Evolutionary conservation across 2,888 invertebrate genomes (phyloP).

Genomic region (Drosophila kambysellisi): DNA sequence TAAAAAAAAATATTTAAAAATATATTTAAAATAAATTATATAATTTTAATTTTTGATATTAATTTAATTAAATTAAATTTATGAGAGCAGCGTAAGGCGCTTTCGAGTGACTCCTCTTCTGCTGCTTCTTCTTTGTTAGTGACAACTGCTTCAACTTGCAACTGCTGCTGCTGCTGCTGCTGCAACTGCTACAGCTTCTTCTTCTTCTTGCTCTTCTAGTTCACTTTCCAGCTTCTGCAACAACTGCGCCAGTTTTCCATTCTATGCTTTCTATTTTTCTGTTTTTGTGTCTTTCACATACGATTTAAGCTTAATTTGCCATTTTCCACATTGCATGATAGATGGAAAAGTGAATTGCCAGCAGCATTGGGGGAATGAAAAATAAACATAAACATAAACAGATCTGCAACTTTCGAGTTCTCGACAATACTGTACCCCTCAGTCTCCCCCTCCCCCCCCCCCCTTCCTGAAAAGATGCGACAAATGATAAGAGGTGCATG

Average conservation of each 20-base stretch:
- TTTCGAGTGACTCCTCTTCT: not conserved
- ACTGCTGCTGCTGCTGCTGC: not conserved
- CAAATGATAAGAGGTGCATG: conserved; percentile 70
- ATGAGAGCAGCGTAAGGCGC: accelerated
- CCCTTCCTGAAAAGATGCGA: conserved; percentile 53
- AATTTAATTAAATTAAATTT: too few species aligned
- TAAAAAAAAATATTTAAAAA: too few species aligned
- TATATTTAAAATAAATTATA: too few species aligned
- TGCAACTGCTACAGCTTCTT: not conserved
- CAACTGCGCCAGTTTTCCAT: conserved; percentile 58
- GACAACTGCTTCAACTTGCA: not conserved
- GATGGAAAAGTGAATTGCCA: conserved; percentile 76
- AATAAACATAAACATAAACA: conserved; percentile 40
- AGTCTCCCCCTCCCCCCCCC: not conserved
- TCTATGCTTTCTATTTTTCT: conserved; percentile 48
- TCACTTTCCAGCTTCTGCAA: conserved; percentile 37
- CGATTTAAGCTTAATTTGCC: conserved; percentile 65
- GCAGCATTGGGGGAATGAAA: conserved; percentile 41
- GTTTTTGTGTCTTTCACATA: conserved; percentile 25
- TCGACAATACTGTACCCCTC: conserved; percentile 5
- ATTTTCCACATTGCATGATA: conserved; percentile 60
- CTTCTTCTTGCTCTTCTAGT: conserved; percentile 19
- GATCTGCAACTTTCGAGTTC: conserved; percentile 54
- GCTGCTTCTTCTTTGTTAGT: not conserved
- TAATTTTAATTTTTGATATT: too few species aligned